Base-by-base conservation (phyloP, 2,113 vertebrate species). In the Ceyx margarethae region DNA sequence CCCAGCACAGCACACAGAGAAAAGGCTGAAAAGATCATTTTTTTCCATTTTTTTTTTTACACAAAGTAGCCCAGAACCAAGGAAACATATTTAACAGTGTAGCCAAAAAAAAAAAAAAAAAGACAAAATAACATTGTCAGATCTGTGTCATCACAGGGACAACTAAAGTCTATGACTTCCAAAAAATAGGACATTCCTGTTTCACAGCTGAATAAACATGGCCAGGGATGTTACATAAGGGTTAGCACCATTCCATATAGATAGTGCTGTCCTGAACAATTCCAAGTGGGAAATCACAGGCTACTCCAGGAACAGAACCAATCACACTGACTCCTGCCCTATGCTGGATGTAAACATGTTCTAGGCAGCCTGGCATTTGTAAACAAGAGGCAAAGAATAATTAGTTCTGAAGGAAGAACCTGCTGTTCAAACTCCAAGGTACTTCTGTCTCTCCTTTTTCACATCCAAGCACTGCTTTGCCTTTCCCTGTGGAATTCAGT, bases 311-410 rank as follows among this genome's bases (percentile, higher is more conserved):
- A 67, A 67, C 43, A 45, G 16, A 74, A n/a, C 8, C 61, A 48
- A 73, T 18, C 13, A 37, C 35, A 33, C 3, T 3, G 10, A 62
- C 46, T 69, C 61, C 65, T 65, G 31, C 17, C 33, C 37, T 46
- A 1, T 17, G 7, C 18, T 53, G 62, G 1, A 40, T 0, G 1
- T 9, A 18, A 35, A 62, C 29, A 9, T 5, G 6, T 6, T 42
- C 42, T 7, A 40, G 35, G 40, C 37, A 71, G 43, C 15, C 23
- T 54, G 56, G 16, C 6, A 35, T 31, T 46, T 62, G 35, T 60
- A 53, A 87, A 73, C 25, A 48, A 78, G 50, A 15, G 1, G 9
- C 15, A 6, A 11, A 57, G n/a, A 7, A 4, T 8, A 46, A 60
- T 22, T 17, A 28, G 8, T 45, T 80, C 11, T 2, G 8, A 53